Conservation (phyloP, 2,797 vertebrate genomes). For the Threskiornis aethiopicus region DNA sequence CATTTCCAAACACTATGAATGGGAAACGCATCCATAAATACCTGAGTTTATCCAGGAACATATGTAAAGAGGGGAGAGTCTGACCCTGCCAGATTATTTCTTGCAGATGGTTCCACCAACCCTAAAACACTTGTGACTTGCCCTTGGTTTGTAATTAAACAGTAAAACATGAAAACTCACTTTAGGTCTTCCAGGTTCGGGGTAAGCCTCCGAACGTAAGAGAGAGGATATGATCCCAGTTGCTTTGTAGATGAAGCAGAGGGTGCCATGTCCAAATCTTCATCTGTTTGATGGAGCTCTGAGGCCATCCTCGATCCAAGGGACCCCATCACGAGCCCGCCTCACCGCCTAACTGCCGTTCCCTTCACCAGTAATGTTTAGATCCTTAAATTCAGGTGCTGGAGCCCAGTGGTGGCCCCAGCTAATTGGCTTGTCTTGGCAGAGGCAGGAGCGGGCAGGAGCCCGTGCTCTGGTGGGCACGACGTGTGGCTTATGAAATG, state of each 20-base stretch:
- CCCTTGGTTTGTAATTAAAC: neutral
- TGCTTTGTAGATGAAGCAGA: neutral
- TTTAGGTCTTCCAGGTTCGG: neutral
- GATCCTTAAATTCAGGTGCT: neutral
- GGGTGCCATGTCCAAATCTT: neutral
- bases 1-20: neutral
- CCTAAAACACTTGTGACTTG: neutral
- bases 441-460: neutral
- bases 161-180: neutral
- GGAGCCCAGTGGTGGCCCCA: neutral
- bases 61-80: neutral
- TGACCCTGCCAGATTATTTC: neutral
- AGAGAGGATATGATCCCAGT: neutral
- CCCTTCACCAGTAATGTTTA: neutral
- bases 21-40: neutral
- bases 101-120: neutral
- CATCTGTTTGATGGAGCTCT: neutral
- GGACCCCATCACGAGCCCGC: neutral
- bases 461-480: fast-evolving
- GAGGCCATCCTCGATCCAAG: neutral
- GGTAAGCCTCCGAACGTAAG: neutral
- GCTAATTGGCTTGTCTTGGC: neutral
- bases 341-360: neutral
- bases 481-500: fast-evolving
- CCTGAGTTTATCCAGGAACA: neutral